These are phyloP conservation scores for Ammospiza maritima DNA, from an alignment of 2,797 vertebrate genomes.

Conservation along the genomic window DNA sequence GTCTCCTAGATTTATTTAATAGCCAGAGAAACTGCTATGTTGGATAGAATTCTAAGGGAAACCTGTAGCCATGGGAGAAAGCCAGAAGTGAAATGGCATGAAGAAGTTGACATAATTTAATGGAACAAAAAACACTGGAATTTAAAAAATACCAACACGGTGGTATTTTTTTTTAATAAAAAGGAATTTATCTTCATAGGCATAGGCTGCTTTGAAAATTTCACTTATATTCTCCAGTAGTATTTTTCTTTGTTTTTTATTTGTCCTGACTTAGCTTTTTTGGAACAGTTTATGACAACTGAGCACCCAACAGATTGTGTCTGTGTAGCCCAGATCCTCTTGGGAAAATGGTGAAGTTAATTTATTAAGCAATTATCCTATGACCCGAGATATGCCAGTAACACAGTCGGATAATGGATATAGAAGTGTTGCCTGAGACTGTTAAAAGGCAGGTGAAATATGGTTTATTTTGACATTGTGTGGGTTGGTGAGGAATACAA, in stretches of 20 bases:
- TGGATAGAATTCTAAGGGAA: background rate
- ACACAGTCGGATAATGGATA: background rate
- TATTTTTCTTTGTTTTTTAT: fast-evolving
- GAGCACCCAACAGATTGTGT: background rate
- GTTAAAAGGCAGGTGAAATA: background rate
- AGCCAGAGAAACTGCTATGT: background rate
- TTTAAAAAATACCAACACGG: background rate
- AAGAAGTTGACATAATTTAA: background rate
- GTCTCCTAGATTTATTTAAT: background rate
- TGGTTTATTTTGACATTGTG: background rate
- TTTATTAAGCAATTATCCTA: background rate
- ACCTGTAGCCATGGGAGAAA: background rate
- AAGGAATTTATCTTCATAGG: background rate
- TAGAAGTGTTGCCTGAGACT: background rate
- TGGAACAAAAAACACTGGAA: background rate
- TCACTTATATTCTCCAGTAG: background rate
- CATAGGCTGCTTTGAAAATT: background rate
- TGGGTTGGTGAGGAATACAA: background rate
- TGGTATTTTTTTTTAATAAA: background rate
- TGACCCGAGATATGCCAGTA: background rate
- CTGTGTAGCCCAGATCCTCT: background rate
- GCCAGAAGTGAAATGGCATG: background rate
- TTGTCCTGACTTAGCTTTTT: background rate
- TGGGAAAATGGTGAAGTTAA: background rate
- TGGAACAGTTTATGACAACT: background rate